Base-by-base conservation (phyloP, 2,797 vertebrate species). In the Hoplostethus atlanticus region DNA sequence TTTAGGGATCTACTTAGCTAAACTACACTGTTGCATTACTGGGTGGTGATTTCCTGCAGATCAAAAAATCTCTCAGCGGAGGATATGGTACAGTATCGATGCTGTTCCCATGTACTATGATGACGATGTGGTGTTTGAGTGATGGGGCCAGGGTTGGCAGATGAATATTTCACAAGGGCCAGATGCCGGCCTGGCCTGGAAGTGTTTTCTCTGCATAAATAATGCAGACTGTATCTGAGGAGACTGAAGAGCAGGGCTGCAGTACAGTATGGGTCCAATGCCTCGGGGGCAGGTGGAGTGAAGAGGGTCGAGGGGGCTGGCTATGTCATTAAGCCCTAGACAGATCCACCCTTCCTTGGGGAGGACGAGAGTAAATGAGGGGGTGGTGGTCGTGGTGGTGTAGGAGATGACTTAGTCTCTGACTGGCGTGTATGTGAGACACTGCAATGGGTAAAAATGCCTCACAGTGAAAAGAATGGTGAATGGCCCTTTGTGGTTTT, bases 151-250 rank as follows among this genome's bases (percentile, higher is more conserved):
- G 78, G 87, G 90, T 90, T 86, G 55, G 71, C 61, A 44, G 76
- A 93, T 95, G 71, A 94, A 95, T 95, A 95, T 95, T 95, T 93
- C 82, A 95, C 61, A 31, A 87, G 80, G 87, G 86, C 89, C 94
- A 95, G 94, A 94, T 94, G 94, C 92, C 72, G 84, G 87, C 85
- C 91, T 91, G 90, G 90, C 87, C 89, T 92, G 90, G 80, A 92
- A 94, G 93, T 94, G 85, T 94, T 94, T 94, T 90, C 90, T 89
- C 84, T 76, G 55, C 84, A 94, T 95, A 84, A 94, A 94, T 95
- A 93, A 94, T 94, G 88, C 84, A 95, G 76, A 15, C 47, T 73
- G 67, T 88, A 89, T 92, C 88, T 90, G 80, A 89, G 73, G 89
- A 92, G 89, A 85, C 86, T 83, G 79, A 79, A 68, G 53, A 81